A percentile compares a stretch with the other conserved stretches of the same genome.
phyloP scores from a whole-genome alignment of 2,888 invertebrate genomes.

The Neoscelio sp. region DNA sequence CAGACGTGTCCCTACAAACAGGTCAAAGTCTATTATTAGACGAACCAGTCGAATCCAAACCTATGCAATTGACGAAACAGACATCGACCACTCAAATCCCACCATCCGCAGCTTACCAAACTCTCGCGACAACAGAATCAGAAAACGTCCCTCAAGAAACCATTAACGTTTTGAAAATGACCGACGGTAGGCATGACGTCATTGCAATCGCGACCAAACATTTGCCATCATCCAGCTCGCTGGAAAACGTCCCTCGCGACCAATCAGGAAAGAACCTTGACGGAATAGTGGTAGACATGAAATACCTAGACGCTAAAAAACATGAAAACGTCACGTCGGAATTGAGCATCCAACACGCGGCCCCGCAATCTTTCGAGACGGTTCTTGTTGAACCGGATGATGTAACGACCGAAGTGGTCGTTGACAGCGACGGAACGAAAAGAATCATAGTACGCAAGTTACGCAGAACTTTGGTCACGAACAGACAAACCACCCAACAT shows the following conservation, averaged over 20 bases:
- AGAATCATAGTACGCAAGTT: constrained; percentile 91
- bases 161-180: constrained; percentile 79
- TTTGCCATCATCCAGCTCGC: constrained; percentile 66
- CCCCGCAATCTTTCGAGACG: constrained; percentile 92
- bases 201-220: constrained; percentile 82
- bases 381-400: constrained; percentile 92
- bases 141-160: constrained; percentile 76
- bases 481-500: constrained; percentile 87
- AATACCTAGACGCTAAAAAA: constrained; percentile 86
- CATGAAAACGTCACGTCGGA: constrained; percentile 86
- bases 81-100: constrained; percentile 77
- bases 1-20: constrained; percentile 81
- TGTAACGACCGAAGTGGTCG: constrained; percentile 91
- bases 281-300: constrained; percentile 89
- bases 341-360: constrained; percentile 88
- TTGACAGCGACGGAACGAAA: constrained; percentile 92
- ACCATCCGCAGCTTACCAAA: constrained; percentile 72
- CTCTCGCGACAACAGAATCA: constrained; percentile 70
- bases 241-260: constrained; percentile 65
- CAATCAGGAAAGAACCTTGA: constrained; percentile 80
- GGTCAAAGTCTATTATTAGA: constrained; percentile 79
- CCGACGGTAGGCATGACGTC: constrained; percentile 80
- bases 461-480: constrained; percentile 86
- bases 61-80: constrained; percentile 75
- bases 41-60: constrained; percentile 70